These are phyloP conservation scores for Lasaia peninsularis DNA, from an alignment of 1,140 invertebrate species.

Conservation along the genomic window DNA sequence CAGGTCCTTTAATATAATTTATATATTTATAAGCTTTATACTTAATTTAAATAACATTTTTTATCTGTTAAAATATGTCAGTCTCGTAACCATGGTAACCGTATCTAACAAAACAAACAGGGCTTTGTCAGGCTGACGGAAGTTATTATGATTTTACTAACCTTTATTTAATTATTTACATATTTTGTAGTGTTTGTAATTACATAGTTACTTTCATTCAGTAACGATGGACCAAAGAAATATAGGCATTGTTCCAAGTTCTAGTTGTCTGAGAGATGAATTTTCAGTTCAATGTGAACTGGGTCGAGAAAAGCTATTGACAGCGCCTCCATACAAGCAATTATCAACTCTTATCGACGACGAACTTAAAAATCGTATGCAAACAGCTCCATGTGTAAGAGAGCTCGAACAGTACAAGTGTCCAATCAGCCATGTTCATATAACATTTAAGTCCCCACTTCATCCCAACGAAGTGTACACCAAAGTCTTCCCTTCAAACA, in stretches of 20 bases:
- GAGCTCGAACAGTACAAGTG: conserved; percentile 56
- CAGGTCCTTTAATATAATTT: no score
- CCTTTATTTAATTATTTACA: neutral
- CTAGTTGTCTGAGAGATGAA: conserved; percentile 41
- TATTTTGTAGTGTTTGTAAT: conserved; percentile 10
- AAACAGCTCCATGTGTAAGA: conserved; percentile 53
- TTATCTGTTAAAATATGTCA: neutral
- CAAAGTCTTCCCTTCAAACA: conserved; percentile 65
- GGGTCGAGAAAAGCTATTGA: conserved; percentile 62
- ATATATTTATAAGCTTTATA: no score
- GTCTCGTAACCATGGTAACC: neutral
- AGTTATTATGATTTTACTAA: neutral
- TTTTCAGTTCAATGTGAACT: conserved; percentile 61
- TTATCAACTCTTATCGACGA: conserved; percentile 31
- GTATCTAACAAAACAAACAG: neutral
- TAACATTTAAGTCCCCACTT: conserved; percentile 59
- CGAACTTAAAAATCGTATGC: conserved; percentile 40
- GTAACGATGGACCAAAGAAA: conserved; percentile 36
- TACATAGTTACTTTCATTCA: conserved; percentile 2
- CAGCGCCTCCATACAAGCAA: conserved; percentile 56
- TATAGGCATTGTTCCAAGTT: conserved; percentile 42
- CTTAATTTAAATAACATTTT: no score
- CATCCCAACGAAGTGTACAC: conserved; percentile 56
- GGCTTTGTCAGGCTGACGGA: neutral
- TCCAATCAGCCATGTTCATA: conserved; percentile 54